Conservation (phyloP, 2,113 vertebrate genomes). For the Lathamus discolor region DNA sequence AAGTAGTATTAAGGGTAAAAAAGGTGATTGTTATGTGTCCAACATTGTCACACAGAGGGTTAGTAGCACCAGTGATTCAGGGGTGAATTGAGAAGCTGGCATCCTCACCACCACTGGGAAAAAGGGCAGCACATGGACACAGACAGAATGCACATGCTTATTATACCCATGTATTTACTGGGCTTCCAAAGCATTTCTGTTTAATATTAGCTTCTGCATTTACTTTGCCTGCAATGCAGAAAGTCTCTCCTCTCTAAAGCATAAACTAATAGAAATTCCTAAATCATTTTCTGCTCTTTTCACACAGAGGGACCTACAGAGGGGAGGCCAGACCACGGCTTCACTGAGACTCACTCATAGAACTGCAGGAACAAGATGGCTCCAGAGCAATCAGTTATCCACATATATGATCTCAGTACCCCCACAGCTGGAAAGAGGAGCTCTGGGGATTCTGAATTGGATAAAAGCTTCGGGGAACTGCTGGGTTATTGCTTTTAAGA, state of each 20-base stretch:
- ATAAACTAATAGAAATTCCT: background rate
- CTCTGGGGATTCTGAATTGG: background rate
- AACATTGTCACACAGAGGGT: background rate
- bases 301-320: background rate
- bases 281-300: background rate
- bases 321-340: background rate
- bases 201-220: background rate
- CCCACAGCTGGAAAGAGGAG: background rate
- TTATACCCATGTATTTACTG: background rate
- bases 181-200: background rate
- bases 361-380: background rate
- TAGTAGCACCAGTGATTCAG: background rate
- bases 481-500: background rate
- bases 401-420: background rate
- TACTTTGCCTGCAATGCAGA: background rate
- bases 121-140: background rate
- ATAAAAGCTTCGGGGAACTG: background rate
- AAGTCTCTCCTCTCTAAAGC: background rate
- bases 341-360: background rate
- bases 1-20: background rate
- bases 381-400: background rate
- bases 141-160: background rate
- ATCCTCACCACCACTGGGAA: background rate
- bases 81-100: background rate
- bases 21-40: background rate